Conservation (phyloP, 1,140 invertebrate species). For the Platorchestia sp. region DNA sequence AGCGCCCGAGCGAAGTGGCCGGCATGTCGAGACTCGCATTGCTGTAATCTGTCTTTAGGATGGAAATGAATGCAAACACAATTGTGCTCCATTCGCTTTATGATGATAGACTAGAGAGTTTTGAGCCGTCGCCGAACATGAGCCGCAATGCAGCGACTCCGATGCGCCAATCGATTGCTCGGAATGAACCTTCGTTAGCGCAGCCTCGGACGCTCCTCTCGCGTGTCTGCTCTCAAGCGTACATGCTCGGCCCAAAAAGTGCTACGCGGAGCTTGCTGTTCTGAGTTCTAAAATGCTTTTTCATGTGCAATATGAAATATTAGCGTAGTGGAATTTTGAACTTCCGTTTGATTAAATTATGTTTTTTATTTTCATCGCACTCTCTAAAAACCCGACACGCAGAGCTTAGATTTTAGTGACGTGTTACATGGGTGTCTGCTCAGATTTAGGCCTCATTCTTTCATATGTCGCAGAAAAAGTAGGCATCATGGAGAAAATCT, state of each 20-base stretch:
- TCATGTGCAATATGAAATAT: background rate
- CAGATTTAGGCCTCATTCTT: too few species aligned
- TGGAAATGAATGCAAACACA: background rate
- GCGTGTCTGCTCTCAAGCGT: background rate
- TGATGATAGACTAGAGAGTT: background rate
- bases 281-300: background rate
- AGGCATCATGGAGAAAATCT: too few species aligned
- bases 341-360: background rate
- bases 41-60: background rate
- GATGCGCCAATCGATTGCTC: background rate
- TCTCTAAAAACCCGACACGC: background rate
- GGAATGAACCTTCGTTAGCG: background rate
- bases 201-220: background rate
- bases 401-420: background rate
- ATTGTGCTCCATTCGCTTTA: constrained; percentile 7
- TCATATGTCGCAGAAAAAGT: too few species aligned
- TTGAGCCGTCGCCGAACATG: background rate
- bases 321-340: background rate
- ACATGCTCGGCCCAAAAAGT: background rate
- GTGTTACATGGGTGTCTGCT: background rate
- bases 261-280: background rate
- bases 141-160: background rate
- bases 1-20: background rate
- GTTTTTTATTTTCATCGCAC: background rate
- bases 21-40: background rate